Conservation (phyloP, 2,888 invertebrate species). For the Watsonalla cultraria region DNA sequence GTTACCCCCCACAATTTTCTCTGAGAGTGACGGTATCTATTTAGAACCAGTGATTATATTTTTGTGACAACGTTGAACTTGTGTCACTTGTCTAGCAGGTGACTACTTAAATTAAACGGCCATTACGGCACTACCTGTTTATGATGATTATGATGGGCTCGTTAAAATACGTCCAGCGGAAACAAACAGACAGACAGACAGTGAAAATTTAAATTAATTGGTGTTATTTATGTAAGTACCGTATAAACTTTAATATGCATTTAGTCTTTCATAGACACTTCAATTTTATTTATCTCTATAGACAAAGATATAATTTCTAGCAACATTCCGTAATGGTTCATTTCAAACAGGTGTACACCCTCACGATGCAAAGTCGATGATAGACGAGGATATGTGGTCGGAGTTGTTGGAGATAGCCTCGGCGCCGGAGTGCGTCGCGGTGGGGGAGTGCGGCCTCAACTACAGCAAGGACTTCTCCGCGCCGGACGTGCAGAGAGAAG, state of each 20-base stretch:
- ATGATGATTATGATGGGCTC: too few species aligned
- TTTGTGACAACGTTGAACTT: too few species aligned
- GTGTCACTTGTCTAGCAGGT: too few species aligned
- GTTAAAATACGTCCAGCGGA: too few species aligned
- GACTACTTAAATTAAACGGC: too few species aligned
- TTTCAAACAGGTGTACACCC: constrained; percentile 87
- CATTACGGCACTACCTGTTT: too few species aligned
- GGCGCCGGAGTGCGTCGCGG: constrained; percentile 93
- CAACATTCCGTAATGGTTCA: constrained; percentile 2
- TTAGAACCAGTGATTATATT: too few species aligned
- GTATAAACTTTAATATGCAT: neutral
- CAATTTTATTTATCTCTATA: too few species aligned
- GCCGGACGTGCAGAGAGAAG: constrained; percentile 89
- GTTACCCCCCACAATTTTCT: too few species aligned
- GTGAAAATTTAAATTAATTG: too few species aligned
- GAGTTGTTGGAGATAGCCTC: constrained; percentile 86
- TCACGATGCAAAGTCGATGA: constrained; percentile 93
- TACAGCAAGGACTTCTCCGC: constrained; percentile 97
- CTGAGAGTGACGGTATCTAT: neutral
- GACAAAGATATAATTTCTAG: neutral
- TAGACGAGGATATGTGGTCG: constrained; percentile 86
- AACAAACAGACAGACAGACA: too few species aligned
- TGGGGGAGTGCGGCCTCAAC: constrained; percentile 96
- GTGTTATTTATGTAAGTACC: neutral
- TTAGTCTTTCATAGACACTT: too few species aligned